Conservation (phyloP, 2,888 invertebrate species). For the Drosophila leonis region DNA sequence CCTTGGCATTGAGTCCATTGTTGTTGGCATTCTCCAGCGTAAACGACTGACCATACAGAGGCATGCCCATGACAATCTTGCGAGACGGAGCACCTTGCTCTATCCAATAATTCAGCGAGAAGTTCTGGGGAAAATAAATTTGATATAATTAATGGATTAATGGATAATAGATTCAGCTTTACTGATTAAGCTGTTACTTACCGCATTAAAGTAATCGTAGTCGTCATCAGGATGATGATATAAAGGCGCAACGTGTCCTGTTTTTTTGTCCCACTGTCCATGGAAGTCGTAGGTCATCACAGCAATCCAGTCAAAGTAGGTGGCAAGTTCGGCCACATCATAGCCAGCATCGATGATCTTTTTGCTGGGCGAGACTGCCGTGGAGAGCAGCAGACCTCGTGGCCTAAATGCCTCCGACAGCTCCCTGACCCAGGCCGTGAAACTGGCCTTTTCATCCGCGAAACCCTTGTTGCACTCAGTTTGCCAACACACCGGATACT, state of each 20-base stretch:
- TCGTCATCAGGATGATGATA: slow-evolving; percentile 94
- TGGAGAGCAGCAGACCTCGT: slow-evolving; percentile 90
- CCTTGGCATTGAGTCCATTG: slow-evolving; percentile 91
- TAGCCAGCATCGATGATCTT: slow-evolving; percentile 94
- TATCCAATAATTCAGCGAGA: slow-evolving; percentile 95
- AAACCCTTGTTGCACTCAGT: slow-evolving; percentile 95
- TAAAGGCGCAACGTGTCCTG: slow-evolving; percentile 95
- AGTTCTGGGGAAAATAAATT: slow-evolving; percentile 87
- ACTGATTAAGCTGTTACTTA: slow-evolving; percentile 85
- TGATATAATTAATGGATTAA: slow-evolving; percentile 86
- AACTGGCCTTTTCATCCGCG: slow-evolving; percentile 92
- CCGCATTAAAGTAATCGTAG: slow-evolving; percentile 92
- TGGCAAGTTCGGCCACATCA: slow-evolving; percentile 91
- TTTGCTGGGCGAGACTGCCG: slow-evolving; percentile 95
- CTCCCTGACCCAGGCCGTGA: slow-evolving; percentile 91
- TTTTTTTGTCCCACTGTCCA: slow-evolving; percentile 96
- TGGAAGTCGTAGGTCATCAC: slow-evolving; percentile 97
- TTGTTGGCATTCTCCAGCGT: slow-evolving; percentile 88
- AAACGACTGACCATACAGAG: slow-evolving; percentile 95
- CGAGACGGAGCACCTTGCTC: slow-evolving; percentile 92
- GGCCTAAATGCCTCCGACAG: slow-evolving; percentile 89
- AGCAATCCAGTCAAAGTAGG: slow-evolving; percentile 94
- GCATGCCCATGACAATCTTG: slow-evolving; percentile 95
- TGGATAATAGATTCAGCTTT: slow-evolving; percentile 85
- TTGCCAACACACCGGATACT: slow-evolving; percentile 91